These are phyloP conservation scores for Rhodinocichla rosea DNA, from an alignment of 2,113 vertebrate species.

Conservation along the genomic window DNA sequence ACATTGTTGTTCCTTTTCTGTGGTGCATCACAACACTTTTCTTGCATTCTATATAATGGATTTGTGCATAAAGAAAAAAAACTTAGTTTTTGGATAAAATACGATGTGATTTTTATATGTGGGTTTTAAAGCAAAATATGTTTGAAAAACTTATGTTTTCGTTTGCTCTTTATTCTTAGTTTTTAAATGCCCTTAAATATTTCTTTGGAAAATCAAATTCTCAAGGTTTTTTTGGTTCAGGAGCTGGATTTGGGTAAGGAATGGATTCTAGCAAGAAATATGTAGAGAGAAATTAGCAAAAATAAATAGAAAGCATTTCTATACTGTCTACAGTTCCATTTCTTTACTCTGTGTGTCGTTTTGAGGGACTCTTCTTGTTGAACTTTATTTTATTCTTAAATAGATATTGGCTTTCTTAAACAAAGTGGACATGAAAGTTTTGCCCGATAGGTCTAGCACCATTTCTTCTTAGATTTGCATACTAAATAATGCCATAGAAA, in stretches of 20 bases:
- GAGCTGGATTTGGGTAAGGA: neutral
- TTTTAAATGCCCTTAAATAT: neutral
- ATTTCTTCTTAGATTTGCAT: conserved; percentile 8
- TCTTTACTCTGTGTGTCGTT: neutral
- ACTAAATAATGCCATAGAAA: conserved; percentile 25
- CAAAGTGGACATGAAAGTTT: neutral
- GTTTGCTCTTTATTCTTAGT: neutral
- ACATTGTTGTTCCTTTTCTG: neutral
- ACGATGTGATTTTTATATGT: neutral
- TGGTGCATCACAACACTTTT: neutral
- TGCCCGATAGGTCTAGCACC: neutral
- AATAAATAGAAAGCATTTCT: neutral
- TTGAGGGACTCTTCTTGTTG: neutral
- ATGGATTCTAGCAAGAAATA: neutral
- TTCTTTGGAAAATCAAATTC: neutral
- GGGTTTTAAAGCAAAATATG: neutral
- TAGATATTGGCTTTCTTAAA: neutral
- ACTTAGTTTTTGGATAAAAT: neutral
- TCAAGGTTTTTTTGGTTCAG: neutral
- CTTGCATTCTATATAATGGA: neutral
- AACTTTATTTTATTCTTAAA: neutral
- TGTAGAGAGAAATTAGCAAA: neutral
- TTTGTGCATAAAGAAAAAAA: neutral
- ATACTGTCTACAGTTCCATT: neutral
- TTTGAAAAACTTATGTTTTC: neutral